Evolutionary conservation across 2,797 vertebrate species (phyloP).

Genomic region (Gambelia wislizenii): DNA sequence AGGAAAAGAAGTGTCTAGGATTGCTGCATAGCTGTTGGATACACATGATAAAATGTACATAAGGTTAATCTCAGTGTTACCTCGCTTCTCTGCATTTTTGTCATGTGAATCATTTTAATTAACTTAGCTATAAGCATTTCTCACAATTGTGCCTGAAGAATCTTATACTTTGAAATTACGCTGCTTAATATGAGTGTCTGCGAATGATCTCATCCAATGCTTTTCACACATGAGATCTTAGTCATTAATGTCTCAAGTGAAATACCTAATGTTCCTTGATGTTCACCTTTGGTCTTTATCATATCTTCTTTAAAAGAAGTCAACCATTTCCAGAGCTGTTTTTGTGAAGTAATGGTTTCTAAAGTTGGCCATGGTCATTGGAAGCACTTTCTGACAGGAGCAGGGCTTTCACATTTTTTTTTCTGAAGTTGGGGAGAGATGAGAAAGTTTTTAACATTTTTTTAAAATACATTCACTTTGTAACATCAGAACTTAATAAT

Average conservation of each 20-base stretch:
- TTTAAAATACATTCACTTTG: not conserved
- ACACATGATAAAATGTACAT: rapidly evolving
- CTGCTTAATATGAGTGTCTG: constrained; percentile 14
- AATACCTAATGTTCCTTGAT: not conserved
- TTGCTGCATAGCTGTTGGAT: not conserved
- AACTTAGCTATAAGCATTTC: rapidly evolving
- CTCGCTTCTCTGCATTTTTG: not conserved
- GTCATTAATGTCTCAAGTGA: not conserved
- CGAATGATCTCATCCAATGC: constrained; percentile 11
- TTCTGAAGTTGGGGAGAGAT: not conserved
- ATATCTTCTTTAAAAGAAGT: constrained; percentile 10
- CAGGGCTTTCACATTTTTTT: not conserved
- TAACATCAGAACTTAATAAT: not conserved
- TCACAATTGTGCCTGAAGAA: not conserved
- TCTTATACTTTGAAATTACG: not conserved
- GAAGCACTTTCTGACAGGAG: not conserved
- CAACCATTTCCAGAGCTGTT: not conserved
- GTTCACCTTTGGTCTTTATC: constrained; percentile 20
- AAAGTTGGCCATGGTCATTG: not conserved
- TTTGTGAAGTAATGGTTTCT: not conserved
- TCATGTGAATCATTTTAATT: not conserved
- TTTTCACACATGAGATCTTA: not conserved
- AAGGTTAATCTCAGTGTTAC: not conserved
- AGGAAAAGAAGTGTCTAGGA: not conserved
- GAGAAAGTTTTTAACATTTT: not conserved